Conservation (phyloP, 2,888 invertebrate genomes). For the Eilema depressum region DNA sequence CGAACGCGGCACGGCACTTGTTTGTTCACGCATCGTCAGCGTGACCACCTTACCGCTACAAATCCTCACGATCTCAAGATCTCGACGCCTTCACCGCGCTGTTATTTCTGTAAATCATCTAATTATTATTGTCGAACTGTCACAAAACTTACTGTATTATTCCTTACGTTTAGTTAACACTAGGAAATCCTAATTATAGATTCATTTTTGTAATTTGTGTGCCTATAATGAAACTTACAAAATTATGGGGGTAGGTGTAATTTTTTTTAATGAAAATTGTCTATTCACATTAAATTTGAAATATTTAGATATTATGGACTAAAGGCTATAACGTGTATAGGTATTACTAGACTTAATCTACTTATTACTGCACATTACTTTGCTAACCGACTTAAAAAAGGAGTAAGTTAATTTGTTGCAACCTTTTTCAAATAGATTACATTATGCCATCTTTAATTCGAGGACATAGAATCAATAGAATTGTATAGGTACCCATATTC, state of each 20-base stretch:
- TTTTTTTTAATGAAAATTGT: not conserved
- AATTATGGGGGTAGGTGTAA: not conserved
- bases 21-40: constrained; percentile 83
- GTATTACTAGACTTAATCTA: too few relatives aligned
- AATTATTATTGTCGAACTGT: constrained; percentile 35
- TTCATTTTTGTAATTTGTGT: too few relatives aligned
- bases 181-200: too few relatives aligned
- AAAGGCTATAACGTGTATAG: too few relatives aligned
- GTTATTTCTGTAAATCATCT: constrained; percentile 55
- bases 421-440: too few relatives aligned
- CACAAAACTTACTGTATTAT: constrained; percentile 37
- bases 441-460: not conserved
- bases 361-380: too few relatives aligned
- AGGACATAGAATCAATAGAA: not conserved
- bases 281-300: not conserved
- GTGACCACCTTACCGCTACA: constrained; percentile 79
- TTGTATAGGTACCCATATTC: not conserved
- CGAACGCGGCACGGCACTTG: constrained; percentile 73
- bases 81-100: constrained; percentile 63
- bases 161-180: not conserved
- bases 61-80: constrained; percentile 66
- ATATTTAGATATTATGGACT: too few relatives aligned
- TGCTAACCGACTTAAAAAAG: too few relatives aligned
- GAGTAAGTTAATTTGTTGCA: too few relatives aligned
- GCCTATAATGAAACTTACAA: too few relatives aligned